These are phyloP conservation scores for Escarpia spicata DNA, from an alignment of 2,888 invertebrate genomes.

Conservation along the genomic window DNA sequence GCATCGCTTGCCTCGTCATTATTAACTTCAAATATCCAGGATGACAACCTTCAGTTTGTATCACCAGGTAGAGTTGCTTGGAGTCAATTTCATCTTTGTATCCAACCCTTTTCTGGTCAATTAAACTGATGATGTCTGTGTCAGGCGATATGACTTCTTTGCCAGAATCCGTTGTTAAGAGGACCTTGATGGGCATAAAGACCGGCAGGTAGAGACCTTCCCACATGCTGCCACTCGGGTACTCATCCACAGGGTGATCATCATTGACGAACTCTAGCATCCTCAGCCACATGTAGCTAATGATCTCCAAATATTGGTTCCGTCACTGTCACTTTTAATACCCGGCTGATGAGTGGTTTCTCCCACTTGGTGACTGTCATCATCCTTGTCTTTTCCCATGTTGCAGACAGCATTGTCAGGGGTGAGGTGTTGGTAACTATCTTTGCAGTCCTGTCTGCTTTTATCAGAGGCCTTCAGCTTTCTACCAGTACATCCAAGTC, in stretches of 20 bases:
- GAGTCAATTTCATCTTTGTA: background rate
- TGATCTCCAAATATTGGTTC: background rate
- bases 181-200: background rate
- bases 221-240: slow-evolving; percentile 14
- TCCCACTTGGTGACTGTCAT: background rate
- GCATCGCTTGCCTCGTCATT: background rate
- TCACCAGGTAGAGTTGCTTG: background rate
- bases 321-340: background rate
- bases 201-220: slow-evolving; percentile 18
- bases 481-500: background rate
- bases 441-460: background rate
- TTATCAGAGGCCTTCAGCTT: background rate
- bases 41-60: slow-evolving; percentile 21
- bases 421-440: no score
- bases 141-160: background rate
- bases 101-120: background rate
- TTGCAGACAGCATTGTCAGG: background rate
- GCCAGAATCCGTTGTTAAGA: background rate
- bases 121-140: background rate
- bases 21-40: slow-evolving; percentile 22
- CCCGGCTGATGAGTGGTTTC: background rate
- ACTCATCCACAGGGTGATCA: background rate
- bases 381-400: background rate
- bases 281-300: background rate
- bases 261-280: background rate